Conservation (phyloP, 2,888 invertebrate species). For the Drosophila subquinaria region DNA sequence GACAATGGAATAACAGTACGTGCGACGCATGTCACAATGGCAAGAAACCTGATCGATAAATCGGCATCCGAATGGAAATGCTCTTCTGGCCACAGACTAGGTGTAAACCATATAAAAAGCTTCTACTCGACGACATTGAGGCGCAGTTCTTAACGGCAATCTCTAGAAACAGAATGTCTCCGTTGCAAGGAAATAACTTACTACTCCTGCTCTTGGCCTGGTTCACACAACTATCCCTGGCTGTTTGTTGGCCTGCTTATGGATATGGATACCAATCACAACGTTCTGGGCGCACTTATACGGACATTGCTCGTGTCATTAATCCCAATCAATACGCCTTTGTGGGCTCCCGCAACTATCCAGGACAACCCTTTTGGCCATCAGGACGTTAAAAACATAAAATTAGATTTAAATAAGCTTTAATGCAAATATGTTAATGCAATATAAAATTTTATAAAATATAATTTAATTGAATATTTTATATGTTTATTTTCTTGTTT, state of each 20-base stretch:
- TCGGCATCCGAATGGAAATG: slow-evolving; percentile 42
- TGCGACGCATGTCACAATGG: slow-evolving; percentile 52
- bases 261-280: slow-evolving; percentile 20
- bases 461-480: too few relatives aligned
- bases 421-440: neutral
- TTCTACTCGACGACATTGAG: slow-evolving; percentile 22
- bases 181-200: slow-evolving; percentile 28
- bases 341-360: slow-evolving; percentile 83
- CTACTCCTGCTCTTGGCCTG: slow-evolving; percentile 36
- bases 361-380: slow-evolving; percentile 88
- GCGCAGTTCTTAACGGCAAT: slow-evolving; percentile 53
- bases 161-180: slow-evolving; percentile 49
- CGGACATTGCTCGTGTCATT: slow-evolving; percentile 90
- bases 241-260: slow-evolving; percentile 26
- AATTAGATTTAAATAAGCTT: slow-evolving; percentile 1
- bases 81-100: slow-evolving; percentile 27
- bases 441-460: too few relatives aligned
- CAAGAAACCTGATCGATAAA: slow-evolving; percentile 70
- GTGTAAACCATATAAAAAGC: slow-evolving; percentile 61
- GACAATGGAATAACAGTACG: slow-evolving; percentile 44
- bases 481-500: too few relatives aligned
- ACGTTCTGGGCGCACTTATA: slow-evolving; percentile 87
- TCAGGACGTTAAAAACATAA: slow-evolving; percentile 45
- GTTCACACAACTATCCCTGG: slow-evolving; percentile 32
- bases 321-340: slow-evolving; percentile 88